phyloP scores from a whole-genome alignment of 2,888 invertebrate species.

The Papilio demoleus region DNA sequence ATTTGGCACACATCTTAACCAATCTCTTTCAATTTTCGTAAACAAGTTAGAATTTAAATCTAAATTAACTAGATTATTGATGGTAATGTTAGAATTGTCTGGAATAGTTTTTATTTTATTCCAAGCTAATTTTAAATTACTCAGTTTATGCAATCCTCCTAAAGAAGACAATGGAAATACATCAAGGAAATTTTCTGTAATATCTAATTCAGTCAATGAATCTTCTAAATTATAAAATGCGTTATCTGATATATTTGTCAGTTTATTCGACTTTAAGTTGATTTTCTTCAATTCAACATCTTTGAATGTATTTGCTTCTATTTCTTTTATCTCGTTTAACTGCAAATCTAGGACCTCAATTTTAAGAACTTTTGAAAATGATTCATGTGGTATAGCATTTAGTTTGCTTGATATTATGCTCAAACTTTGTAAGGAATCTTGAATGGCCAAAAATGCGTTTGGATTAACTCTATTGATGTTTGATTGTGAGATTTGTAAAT shows the following conservation, averaged over 20 bases:
- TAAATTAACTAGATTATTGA: conserved; percentile 89
- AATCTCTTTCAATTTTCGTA: conserved; percentile 88
- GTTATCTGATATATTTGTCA: conserved; percentile 91
- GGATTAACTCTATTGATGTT: conserved; percentile 87
- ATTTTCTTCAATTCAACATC: conserved; percentile 91
- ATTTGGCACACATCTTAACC: conserved; percentile 91
- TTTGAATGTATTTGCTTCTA: conserved; percentile 93
- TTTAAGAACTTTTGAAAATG: conserved; percentile 87
- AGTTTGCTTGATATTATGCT: conserved; percentile 90
- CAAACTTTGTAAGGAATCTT: conserved; percentile 88
- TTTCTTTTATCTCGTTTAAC: conserved; percentile 91
- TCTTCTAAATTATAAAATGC: conserved; percentile 91
- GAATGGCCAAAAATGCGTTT: conserved; percentile 87
- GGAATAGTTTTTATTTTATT: conserved; percentile 92
- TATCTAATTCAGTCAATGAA: conserved; percentile 90
- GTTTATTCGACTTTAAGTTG: conserved; percentile 93
- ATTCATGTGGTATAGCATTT: conserved; percentile 89
- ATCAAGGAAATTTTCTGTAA: conserved; percentile 94
- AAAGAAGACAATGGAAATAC: conserved; percentile 92
- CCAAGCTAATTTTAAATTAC: conserved; percentile 89
- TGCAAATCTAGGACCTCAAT: conserved; percentile 92
- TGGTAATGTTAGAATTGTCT: conserved; percentile 87
- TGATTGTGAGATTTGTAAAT: conserved; percentile 91
- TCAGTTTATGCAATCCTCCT: conserved; percentile 88
- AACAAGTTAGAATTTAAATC: conserved; percentile 95